These are phyloP conservation scores for Phodopus roborovskii DNA, from an alignment of 2,113 vertebrate genomes.

Conservation along the genomic window DNA sequence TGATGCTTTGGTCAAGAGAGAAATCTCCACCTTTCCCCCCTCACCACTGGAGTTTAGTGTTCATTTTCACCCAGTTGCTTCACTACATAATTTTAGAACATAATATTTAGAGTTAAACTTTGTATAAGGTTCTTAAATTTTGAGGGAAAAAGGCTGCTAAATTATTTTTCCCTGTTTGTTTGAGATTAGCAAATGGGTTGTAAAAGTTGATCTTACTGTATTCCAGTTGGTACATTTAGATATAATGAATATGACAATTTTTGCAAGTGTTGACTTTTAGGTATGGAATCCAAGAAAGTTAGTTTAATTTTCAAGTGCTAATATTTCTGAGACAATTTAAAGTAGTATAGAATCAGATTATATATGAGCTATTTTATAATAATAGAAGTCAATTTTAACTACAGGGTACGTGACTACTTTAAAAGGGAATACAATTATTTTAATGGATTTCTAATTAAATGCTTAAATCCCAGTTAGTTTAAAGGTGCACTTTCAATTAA, in stretches of 20 bases:
- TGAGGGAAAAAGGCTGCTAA: not conserved
- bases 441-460: constrained; percentile 73
- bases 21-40: not conserved
- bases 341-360: constrained; percentile 60
- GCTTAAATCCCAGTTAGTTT: constrained; percentile 46
- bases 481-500: constrained; percentile 70
- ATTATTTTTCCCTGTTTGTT: constrained; percentile 26
- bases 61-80: not conserved
- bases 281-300: constrained; percentile 40
- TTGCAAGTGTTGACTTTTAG: constrained; percentile 29
- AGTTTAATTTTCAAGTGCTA: constrained; percentile 58
- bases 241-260: constrained; percentile 14
- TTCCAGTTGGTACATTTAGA: not conserved
- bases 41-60: not conserved
- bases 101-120: not conserved
- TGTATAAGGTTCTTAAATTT: not conserved
- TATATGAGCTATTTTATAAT: constrained; percentile 62
- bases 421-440: constrained; percentile 75
- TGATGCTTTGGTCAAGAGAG: not conserved
- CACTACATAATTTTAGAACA: constrained; percentile 3
- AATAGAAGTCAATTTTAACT: constrained; percentile 73
- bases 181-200: constrained; percentile 8
- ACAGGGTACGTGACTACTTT: constrained; percentile 74
- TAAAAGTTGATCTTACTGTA: not conserved
- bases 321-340: constrained; percentile 65